These are phyloP conservation scores for Neelides sp. DNA, from an alignment of 1,140 invertebrate genomes.

Conservation along the genomic window DNA sequence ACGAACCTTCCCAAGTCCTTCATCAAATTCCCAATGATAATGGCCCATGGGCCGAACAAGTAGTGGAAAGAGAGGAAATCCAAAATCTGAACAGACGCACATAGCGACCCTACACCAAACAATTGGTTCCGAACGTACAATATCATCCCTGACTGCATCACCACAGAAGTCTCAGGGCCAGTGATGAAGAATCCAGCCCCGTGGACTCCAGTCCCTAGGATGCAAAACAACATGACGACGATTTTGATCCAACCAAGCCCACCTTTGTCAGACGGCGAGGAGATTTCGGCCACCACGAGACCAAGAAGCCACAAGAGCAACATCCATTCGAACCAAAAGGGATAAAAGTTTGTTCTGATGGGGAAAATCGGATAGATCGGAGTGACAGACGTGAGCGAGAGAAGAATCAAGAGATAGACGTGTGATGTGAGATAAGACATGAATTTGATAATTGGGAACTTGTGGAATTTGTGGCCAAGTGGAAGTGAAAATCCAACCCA, in stretches of 20 bases:
- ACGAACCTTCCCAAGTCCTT: constrained; percentile 87
- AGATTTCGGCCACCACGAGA: constrained; percentile 83
- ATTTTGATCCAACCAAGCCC: constrained; percentile 83
- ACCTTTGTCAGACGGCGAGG: constrained; percentile 87
- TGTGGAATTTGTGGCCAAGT: constrained; percentile 84
- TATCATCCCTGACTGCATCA: constrained; percentile 60
- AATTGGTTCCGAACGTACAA: constrained; percentile 91
- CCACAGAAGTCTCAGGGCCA: constrained; percentile 43
- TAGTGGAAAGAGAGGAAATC: constrained; percentile 96
- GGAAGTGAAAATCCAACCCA: constrained; percentile 94
- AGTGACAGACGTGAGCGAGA: constrained; percentile 73
- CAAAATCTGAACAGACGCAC: constrained; percentile 90
- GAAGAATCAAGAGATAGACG: constrained; percentile 86
- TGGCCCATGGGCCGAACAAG: constrained; percentile 94
- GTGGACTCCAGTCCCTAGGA: constrained; percentile 81
- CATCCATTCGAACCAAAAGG: constrained; percentile 86
- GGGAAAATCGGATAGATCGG: constrained; percentile 65
- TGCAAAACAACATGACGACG: constrained; percentile 74
- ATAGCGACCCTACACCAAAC: constrained; percentile 79
- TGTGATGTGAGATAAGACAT: constrained; percentile 97
- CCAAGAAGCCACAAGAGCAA: constrained; percentile 91
- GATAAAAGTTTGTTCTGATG: constrained; percentile 41
- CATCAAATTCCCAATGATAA: constrained; percentile 74
- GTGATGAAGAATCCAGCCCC: constrained; percentile 57
- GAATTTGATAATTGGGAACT: constrained; percentile 92